Evolutionary conservation across 2,888 invertebrate species (phyloP), one percentile per base, ranked within the genome.

Genomic region (Agonum fuliginosum): DNA sequence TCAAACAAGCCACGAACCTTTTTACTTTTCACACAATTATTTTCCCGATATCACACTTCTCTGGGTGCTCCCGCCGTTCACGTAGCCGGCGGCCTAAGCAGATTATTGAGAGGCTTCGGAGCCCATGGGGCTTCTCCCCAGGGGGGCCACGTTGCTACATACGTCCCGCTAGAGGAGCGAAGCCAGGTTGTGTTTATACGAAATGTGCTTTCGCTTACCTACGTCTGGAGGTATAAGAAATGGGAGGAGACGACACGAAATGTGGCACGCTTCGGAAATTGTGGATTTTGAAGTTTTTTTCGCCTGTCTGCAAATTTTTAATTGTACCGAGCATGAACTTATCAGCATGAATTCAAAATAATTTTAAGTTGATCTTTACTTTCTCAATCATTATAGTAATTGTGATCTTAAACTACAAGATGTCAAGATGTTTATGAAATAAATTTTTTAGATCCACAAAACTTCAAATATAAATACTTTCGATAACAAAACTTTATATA

Each of bases 111-210:
- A 27, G 58, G 58, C 58, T 12, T 17, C 1, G 5, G 8, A 30
- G 30, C 12, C 58, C 58, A 12, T 27, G 30, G 27, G 27, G 30
- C 17, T 12, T 17, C 30, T 12, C 58, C 58, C 27, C 58, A 30
- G 58, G 58, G 6, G 58, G 58, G 58, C 58, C 19, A 62, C n/a
- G 58, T 62, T 12, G 10, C 46, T 62, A 62, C 58, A 30, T 62
- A 19, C 17, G 58, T 12, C 30, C 14, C 27, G 17, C n/a, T n/a
- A n/a, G n/a, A n/a, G n/a, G n/a, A n/a, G 46, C 37, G 3, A 27
- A 30, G 17, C 27, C 58, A n/a, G 58, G 58, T 6, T 12, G 58
- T 19, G 17, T 17, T n/a, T 10, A 17, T 8, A 17, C 14, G 10
- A 62, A 62, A 27, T 30, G 12, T 30, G 30, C 30, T 62, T 62